Evolutionary conservation across 2,113 vertebrate genomes (phyloP).

Genomic region (Felis chaus): DNA sequence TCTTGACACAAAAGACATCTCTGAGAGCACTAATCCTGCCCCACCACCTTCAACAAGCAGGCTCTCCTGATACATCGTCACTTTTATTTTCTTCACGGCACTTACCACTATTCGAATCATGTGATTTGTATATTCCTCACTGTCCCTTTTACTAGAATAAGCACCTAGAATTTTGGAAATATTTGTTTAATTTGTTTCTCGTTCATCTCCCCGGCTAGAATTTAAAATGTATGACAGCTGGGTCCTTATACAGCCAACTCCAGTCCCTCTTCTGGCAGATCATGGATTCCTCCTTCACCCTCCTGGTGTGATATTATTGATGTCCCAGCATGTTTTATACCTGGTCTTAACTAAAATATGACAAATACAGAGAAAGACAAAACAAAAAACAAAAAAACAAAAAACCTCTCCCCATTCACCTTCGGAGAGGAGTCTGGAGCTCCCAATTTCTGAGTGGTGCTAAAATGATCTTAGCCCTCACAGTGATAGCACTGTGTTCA

Average conservation of each 20-base stretch:
- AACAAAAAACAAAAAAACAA: not conserved
- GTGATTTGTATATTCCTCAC: not conserved
- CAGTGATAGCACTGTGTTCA: not conserved
- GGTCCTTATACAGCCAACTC: not conserved
- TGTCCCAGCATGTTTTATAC: not conserved
- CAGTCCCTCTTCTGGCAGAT: not conserved
- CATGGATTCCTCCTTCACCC: not conserved
- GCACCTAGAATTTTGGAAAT: not conserved
- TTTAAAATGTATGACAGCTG: not conserved
- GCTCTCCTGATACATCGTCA: not conserved
- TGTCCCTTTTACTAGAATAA: not conserved
- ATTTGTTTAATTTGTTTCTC: conserved; percentile 1
- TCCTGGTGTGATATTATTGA: not conserved
- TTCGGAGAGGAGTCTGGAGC: not conserved
- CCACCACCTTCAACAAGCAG: not conserved
- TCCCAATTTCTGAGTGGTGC: not conserved
- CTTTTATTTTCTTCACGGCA: not conserved
- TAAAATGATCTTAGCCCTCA: not conserved
- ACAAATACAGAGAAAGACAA: not conserved
- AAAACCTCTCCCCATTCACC: not conserved
- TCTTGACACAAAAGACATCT: not conserved
- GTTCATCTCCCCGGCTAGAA: not conserved
- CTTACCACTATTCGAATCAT: not conserved
- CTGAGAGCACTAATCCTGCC: not conserved
- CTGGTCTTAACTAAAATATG: not conserved